Base-by-base conservation (phyloP, 2,113 vertebrate species). In the Rhadina sibilatrix region DNA sequence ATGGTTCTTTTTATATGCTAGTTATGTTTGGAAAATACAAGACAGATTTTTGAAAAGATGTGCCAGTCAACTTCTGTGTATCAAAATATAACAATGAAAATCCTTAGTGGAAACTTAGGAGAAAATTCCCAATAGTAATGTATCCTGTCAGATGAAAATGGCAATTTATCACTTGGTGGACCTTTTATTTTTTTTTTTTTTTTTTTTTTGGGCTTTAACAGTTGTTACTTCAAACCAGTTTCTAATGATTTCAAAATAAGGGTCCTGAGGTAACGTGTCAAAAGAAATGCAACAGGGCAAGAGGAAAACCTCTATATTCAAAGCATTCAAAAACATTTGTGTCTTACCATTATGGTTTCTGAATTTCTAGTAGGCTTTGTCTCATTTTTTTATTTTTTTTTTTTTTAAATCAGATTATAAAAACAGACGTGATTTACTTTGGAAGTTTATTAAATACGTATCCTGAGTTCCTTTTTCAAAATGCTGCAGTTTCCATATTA, bases 1-100 rank as follows among this genome's bases (percentile, higher is more conserved):
- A 97, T 92, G 64, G 82, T 95, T 96, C 84, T 86, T 96, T 97
- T 94, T 93, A 93, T 94, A 85, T 96, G 82, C 97, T 97, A 89
- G 70, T 92, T 97, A 90, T 83, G 83, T 94, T 96, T 82, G 86
- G 71, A 75, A 97, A 96, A 93, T 92, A 89, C 25, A 35, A 83
- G 89, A 83, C 96, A 92, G 66, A 84, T 95, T 96, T 38, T 97
- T 93, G 90, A 96, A 96, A 97, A 94, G 94, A 97, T 96, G 60
- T 96, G 94, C 95, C 95, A 88, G 66, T 96, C 94, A 95, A 79
- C 54, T 96, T 97, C 86, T 83, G 81, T 61, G 63, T 80, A 95
- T 96, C 38, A 21, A 93, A 96, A 92, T 75, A 90, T 57, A 83
- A 90, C 95, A 93, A 52, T 68, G 57, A 77, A 91, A 92, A 54